Evolutionary conservation across 1,140 invertebrate species (phyloP).

Genomic region (Neuroterus valhalla): DNA sequence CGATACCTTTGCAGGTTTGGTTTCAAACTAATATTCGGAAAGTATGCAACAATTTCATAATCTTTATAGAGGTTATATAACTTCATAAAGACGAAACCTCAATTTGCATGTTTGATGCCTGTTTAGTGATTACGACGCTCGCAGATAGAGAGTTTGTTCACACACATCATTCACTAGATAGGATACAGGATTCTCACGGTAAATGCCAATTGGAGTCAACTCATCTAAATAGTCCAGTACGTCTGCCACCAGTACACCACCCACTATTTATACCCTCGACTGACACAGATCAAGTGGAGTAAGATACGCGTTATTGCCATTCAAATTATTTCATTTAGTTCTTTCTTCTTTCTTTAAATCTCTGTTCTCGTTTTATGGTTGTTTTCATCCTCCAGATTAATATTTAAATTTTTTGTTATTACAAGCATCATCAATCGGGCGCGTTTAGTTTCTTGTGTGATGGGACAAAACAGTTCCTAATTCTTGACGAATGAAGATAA

Average conservation of each 20-base stretch:
- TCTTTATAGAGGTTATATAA: conserved; percentile 3
- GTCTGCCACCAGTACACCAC: conserved; percentile 39
- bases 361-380: neutral
- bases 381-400: neutral
- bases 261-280: conserved; percentile 41
- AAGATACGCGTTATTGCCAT: conserved; percentile 19
- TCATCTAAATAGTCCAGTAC: conserved; percentile 67
- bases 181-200: conserved; percentile 67
- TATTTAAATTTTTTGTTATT: too few species aligned
- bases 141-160: conserved; percentile 44
- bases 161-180: conserved; percentile 43
- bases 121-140: conserved; percentile 8
- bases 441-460: too few species aligned
- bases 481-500: too few species aligned
- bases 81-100: neutral
- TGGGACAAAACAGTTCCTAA: too few species aligned
- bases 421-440: too few species aligned
- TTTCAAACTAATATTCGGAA: too few species aligned
- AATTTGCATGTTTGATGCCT: conserved; percentile 58
- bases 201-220: conserved; percentile 69
- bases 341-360: neutral
- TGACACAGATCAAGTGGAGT: neutral
- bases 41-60: neutral
- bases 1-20: too few species aligned
- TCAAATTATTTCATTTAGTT: neutral